These are phyloP conservation scores for Eufriesea mexicana DNA, from an alignment of 1,140 invertebrate genomes.

Conservation along the genomic window DNA sequence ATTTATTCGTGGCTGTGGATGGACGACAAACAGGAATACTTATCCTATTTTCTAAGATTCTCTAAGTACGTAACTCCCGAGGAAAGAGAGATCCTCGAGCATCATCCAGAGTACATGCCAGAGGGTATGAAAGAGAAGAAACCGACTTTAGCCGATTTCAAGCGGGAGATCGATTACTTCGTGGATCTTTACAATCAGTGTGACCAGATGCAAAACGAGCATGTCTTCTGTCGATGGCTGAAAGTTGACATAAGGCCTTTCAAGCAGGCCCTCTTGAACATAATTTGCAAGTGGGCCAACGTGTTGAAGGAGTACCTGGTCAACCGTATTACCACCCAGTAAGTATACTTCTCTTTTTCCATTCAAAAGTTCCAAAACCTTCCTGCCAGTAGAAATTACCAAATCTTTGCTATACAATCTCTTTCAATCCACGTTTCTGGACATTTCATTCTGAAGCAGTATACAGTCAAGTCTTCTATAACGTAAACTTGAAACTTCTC, in stretches of 20 bases:
- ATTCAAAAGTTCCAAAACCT: neutral
- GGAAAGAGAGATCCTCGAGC: slow-evolving; percentile 81
- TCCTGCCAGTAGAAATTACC: too few relatives aligned
- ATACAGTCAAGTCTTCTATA: too few relatives aligned
- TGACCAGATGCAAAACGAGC: slow-evolving; percentile 76
- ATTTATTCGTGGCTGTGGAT: slow-evolving; percentile 86
- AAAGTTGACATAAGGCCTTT: slow-evolving; percentile 87
- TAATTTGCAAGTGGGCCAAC: slow-evolving; percentile 90
- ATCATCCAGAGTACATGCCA: slow-evolving; percentile 75
- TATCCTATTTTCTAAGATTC: slow-evolving; percentile 86
- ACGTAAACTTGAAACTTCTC: too few relatives aligned
- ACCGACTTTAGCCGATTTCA: slow-evolving; percentile 85
- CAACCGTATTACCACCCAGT: slow-evolving; percentile 85
- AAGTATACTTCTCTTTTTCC: neutral
- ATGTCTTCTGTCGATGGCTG: slow-evolving; percentile 88
- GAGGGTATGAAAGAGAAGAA: slow-evolving; percentile 78
- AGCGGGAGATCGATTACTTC: slow-evolving; percentile 85
- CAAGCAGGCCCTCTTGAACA: slow-evolving; percentile 89
- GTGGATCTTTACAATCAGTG: slow-evolving; percentile 85
- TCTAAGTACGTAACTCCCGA: slow-evolving; percentile 84
- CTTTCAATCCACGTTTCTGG: neutral
- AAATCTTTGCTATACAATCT: too few relatives aligned
- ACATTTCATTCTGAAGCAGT: neutral
- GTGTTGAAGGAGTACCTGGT: slow-evolving; percentile 90
- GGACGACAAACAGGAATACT: slow-evolving; percentile 85